Conservation (phyloP, 2,888 invertebrate species). For the Callyntrura sp. region DNA sequence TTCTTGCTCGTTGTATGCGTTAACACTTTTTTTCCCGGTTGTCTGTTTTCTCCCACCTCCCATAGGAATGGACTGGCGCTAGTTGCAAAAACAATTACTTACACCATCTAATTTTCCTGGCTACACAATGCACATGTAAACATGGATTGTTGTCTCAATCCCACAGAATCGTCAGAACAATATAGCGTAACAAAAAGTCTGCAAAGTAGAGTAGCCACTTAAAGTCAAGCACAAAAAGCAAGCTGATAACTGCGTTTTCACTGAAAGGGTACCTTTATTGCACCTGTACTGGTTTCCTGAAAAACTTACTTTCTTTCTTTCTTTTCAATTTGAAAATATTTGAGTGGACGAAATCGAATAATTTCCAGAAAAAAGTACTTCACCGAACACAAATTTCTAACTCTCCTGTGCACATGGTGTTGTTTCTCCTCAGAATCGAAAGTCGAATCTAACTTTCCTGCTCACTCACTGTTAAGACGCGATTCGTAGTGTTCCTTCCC, state of each 20-base stretch:
- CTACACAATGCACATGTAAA: background rate
- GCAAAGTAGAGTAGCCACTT: background rate
- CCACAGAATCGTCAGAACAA: background rate
- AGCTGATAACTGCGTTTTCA: background rate
- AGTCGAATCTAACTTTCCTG: background rate
- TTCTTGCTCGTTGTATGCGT: constrained; percentile 81
- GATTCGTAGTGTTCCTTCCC: background rate
- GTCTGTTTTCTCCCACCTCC: constrained; percentile 83
- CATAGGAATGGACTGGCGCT: constrained; percentile 72
- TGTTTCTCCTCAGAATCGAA: background rate
- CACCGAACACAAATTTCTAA: constrained; percentile 18
- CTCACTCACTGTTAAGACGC: background rate
- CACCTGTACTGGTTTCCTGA: constrained; percentile 8
- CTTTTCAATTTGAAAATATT: too few species aligned
- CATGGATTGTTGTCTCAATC: background rate
- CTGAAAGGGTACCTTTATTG: background rate
- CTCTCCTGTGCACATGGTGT: background rate
- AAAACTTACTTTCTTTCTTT: background rate
- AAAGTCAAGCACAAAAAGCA: constrained; percentile 29
- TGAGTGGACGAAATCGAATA: too few species aligned
- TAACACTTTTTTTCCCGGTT: constrained; percentile 83
- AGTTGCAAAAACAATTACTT: constrained; percentile 51
- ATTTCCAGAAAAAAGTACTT: constrained; percentile 4
- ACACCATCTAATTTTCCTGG: constrained; percentile 47
- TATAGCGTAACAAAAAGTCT: background rate